phyloP scores from a whole-genome alignment of 2,113 vertebrate species.

The Platanista minor region DNA sequence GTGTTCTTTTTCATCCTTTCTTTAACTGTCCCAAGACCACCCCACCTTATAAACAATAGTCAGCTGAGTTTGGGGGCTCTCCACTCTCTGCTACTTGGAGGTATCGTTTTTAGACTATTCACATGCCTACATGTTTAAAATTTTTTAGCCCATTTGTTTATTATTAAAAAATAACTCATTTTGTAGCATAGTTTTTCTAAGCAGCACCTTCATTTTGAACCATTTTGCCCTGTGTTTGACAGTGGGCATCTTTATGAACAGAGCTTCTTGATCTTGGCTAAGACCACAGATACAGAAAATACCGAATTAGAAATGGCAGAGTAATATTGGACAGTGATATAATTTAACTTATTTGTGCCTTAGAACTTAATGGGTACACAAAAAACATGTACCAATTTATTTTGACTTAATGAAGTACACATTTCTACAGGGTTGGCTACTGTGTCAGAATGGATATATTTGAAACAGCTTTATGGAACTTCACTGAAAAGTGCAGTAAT shows the following conservation, averaged over 20 bases:
- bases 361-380: background rate
- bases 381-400: background rate
- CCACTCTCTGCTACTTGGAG: background rate
- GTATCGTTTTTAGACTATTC: background rate
- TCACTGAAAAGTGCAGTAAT: background rate
- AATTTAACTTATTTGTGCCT: background rate
- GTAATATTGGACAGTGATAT: background rate
- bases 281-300: background rate
- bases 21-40: background rate
- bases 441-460: background rate
- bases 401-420: background rate
- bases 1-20: background rate
- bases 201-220: background rate
- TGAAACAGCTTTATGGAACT: background rate
- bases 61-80: background rate
- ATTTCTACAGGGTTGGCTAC: background rate
- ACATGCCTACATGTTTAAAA: background rate
- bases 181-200: background rate
- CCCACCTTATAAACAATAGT: background rate
- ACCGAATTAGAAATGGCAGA: background rate
- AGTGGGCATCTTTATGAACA: background rate
- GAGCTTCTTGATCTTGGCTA: background rate
- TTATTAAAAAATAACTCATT: background rate
- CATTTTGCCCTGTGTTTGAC: background rate
- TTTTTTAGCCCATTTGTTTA: background rate